Base-by-base conservation (phyloP, 2,113 vertebrate genomes). In the Azemiops feae region DNA sequence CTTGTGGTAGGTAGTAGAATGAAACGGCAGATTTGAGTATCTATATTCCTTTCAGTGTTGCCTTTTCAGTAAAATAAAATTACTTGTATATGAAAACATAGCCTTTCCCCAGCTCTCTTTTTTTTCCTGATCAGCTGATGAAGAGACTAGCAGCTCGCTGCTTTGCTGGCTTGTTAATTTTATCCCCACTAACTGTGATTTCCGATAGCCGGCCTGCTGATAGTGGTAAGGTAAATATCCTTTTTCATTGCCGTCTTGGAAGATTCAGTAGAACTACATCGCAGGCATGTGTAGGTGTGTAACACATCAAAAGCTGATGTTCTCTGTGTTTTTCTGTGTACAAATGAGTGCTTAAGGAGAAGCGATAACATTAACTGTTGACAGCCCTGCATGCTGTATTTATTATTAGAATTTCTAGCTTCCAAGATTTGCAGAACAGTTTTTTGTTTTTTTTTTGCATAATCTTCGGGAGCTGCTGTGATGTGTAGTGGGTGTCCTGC, bases 101-200 rank as follows among this genome's bases (percentile, higher is more conserved):
- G 99, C 98, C 98, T 98, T 99, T 99, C 98, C 98, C 98, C 98
- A 98, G 98, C 98, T 99, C 98, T 98, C 98, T 98, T 98, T 98
- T 98, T 98, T 98, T 98, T 98, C 98, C 98, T 99, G 99, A 99
- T 99, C 99, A 99, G 99, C 99, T 99, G 99, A 99, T 99, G 99
- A 99, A 99, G 99, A 99, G 99, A 99, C 98, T 99, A 98, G 99
- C 98, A 98, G 98, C 99, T 98, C 99, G 98, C 98, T 99, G 99
- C 99, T 99, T 99, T 99, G 98, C 99, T 98, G 99, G 99, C 96
- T 98, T 99, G 99, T 99, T 99, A 99, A 99, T 99, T 99, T 99
- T 99, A 98, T 99, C 98, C 98, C 99, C 99, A 98, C 98, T 99
- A 98, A 99, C 99, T 98, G 98, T 99, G 98, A 98, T 98, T 98